phyloP scores from a whole-genome alignment of 2,888 invertebrate species.

The Dryocosmus kuriphilus region DNA sequence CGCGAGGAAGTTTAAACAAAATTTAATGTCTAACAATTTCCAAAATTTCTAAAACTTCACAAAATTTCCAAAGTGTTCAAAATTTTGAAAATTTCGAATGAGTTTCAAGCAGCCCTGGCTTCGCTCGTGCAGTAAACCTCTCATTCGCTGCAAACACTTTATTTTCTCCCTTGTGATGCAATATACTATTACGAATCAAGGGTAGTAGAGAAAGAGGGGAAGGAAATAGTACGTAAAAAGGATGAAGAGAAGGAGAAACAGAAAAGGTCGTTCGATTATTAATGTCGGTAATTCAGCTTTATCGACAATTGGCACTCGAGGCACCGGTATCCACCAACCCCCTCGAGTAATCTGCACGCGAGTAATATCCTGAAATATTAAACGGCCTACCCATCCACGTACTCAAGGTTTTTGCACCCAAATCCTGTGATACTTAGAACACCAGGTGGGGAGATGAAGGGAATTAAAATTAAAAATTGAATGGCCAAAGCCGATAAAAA shows the following conservation, averaged over 20 bases:
- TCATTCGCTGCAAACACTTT: no score
- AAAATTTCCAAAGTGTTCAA: no score
- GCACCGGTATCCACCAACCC: slow-evolving; percentile 43
- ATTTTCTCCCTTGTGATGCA: no score
- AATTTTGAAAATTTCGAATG: no score
- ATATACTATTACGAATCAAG: slow-evolving; percentile 29
- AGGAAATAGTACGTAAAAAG: background rate
- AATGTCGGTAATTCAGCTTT: slow-evolving; percentile 70
- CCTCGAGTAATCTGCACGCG: slow-evolving; percentile 62
- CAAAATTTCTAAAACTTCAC: no score
- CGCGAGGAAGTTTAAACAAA: no score
- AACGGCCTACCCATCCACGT: slow-evolving; percentile 50
- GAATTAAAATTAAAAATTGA: background rate
- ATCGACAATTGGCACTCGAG: slow-evolving; percentile 71
- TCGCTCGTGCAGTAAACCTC: no score
- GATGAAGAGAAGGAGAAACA: background rate
- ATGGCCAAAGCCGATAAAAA: background rate
- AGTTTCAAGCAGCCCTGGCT: no score
- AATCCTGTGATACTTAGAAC: background rate
- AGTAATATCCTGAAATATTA: slow-evolving; percentile 70
- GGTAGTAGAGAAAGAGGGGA: background rate
- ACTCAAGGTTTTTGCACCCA: background rate
- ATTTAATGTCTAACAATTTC: no score
- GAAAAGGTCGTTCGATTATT: slow-evolving; percentile 63
- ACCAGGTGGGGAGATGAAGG: background rate